Evolutionary conservation across 2,797 vertebrate species (phyloP), one percentile per base, ranked within the genome.

Genomic region (Loris lydekkerianus): DNA sequence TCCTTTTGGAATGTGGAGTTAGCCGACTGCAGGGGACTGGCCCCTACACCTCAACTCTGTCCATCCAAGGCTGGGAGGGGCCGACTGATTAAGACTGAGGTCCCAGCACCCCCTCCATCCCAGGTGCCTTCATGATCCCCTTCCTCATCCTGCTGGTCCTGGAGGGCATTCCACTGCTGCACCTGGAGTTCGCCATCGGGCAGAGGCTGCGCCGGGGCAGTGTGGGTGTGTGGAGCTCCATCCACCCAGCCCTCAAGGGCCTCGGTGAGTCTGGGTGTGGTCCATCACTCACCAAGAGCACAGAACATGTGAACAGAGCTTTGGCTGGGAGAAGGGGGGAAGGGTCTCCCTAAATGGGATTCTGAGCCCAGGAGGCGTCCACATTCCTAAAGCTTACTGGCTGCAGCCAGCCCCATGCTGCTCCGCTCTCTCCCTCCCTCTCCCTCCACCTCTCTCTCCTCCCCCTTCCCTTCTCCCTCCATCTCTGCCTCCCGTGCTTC

Each of bases 91-190:
- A 13, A 10, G 67, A 34, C n/a, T 0, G 18, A 69, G 67, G 8
- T 21, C 67, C n/a, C n/a, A 34, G 18, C 31, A 3, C 15, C 67
- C 65, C 67, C n/a, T n/a, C 46, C 10, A 1, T n/a, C 17, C 14
- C 58, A 81, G 99, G 99, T 65, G 99, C 99, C 0, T 99, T 99
- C 91, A 99, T 99, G 99, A 99, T 99, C 92, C 99, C 99, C 0
- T 99, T 99, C 97, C 99, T 99, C 87, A 99, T 99, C 97, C 98
- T 99, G 89, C 97, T 99, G 95, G 98, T 99, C 15, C 96, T 99
- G 98, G 99, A 99, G 98, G 99, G 99, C 34, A 98, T 99, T 85
- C 99, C 99, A 0, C 97, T 99, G 93, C 99, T 99, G 89, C 97
- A 99, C 86, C 98, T 99, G 95, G 99, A 99, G 98, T 99, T 99